Percentiles rank a stretch among this genome's conserved stretches.
Evolutionary conservation across 2,113 vertebrate species (phyloP).

Genomic region (Ranitomeya variabilis): DNA sequence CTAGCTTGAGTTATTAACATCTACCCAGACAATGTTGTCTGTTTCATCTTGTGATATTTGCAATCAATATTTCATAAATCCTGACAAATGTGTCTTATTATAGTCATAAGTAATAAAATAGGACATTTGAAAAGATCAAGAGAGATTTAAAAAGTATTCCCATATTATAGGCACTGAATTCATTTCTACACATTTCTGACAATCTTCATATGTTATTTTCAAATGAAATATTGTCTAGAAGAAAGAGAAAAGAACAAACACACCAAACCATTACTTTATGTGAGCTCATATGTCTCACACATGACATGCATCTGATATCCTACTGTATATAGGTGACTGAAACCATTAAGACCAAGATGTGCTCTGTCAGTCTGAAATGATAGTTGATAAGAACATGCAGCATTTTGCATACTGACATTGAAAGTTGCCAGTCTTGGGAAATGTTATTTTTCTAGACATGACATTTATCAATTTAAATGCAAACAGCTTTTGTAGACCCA

Average conservation of each 20-base stretch:
- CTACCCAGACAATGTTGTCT: background rate
- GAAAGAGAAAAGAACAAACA: background rate
- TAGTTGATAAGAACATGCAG: conserved; percentile 28
- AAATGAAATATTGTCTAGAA: background rate
- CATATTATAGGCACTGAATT: background rate
- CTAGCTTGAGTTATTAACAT: background rate
- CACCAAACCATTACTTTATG: background rate
- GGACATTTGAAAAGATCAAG: background rate
- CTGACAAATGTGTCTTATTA: background rate
- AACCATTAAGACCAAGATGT: conserved; percentile 39
- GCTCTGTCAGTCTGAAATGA: conserved; percentile 40
- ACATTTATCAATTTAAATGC: conserved; percentile 48
- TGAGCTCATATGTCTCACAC: background rate
- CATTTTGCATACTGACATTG: conserved; percentile 37
- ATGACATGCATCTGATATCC: conserved; percentile 22
- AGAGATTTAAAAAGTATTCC: background rate
- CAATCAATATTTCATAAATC: background rate
- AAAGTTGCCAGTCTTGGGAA: conserved; percentile 29
- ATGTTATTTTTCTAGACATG: conserved; percentile 37
- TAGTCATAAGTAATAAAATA: background rate
- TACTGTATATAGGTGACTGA: conserved; percentile 27
- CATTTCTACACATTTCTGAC: background rate
- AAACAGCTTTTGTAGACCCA: conserved; percentile 4
- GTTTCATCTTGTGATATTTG: background rate
- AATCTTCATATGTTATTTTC: background rate